phyloP scores from a whole-genome alignment of 2,113 vertebrate genomes.

The Todiramphus chloris region DNA sequence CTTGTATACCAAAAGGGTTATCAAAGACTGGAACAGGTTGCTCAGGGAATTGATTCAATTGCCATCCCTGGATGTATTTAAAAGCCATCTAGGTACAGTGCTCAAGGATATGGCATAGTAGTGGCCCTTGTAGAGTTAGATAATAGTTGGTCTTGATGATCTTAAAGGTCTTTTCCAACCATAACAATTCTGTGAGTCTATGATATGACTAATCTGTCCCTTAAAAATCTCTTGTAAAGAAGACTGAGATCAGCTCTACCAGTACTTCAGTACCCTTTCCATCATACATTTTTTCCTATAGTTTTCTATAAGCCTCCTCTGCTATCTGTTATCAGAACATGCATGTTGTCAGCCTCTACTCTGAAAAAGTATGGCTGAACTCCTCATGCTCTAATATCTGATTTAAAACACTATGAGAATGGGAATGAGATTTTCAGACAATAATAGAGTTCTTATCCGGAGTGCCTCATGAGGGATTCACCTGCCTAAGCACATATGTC shows the following conservation, averaged over 20 bases:
- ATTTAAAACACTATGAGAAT: not conserved
- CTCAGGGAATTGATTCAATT: no score
- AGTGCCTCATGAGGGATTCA: not conserved
- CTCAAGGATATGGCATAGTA: no score
- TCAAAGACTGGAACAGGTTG: no score
- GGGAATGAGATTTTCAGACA: slow-evolving; percentile 8
- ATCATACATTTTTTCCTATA: not conserved
- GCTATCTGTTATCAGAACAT: not conserved
- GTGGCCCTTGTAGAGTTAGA: no score
- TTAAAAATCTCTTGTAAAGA: slow-evolving; percentile 10
- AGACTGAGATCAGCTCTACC: not conserved
- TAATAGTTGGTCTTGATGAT: no score
- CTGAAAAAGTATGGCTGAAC: not conserved
- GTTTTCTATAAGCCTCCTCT: not conserved
- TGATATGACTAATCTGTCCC: not conserved
- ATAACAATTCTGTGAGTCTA: no score
- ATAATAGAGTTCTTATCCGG: not conserved
- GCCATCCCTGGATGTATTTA: no score
- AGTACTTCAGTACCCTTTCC: not conserved
- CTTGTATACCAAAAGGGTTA: no score
- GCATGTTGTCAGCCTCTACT: not conserved
- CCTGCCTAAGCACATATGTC: not conserved
- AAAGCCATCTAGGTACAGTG: no score
- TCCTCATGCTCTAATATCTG: not conserved
- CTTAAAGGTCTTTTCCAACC: no score